phyloP scores from a whole-genome alignment of 2,113 vertebrate species.

The Nipponia nippon region DNA sequence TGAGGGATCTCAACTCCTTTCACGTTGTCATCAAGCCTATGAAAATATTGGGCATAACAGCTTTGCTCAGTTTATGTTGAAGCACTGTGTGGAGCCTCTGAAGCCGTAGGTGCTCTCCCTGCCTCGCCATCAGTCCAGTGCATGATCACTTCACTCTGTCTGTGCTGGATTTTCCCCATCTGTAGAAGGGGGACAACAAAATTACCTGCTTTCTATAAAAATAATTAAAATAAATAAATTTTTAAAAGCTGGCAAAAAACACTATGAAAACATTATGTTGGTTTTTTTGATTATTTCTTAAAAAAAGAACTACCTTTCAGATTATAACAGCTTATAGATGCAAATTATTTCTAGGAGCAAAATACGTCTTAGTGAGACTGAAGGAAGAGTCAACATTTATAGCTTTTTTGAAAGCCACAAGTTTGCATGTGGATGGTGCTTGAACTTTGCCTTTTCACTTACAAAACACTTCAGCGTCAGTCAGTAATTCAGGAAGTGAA shows the following conservation, averaged over 20 bases:
- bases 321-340: background rate
- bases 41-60: background rate
- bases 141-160: background rate
- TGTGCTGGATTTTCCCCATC: background rate
- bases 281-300: background rate
- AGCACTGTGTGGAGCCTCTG: background rate
- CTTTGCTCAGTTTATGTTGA: background rate
- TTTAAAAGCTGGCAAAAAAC: background rate
- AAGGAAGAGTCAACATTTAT: background rate
- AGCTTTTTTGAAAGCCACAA: background rate
- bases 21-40: background rate
- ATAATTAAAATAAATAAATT: background rate
- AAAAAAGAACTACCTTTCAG: background rate
- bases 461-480: background rate
- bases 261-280: background rate
- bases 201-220: background rate
- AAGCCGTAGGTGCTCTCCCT: background rate
- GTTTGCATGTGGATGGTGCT: background rate
- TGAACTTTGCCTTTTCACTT: background rate
- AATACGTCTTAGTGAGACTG: background rate
- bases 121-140: background rate
- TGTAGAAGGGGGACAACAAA: background rate
- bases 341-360: background rate
- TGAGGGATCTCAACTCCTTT: background rate
- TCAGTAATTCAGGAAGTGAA: background rate